phyloP scores from a whole-genome alignment of 2,797 vertebrate species.

The Acanthurus tractus region DNA sequence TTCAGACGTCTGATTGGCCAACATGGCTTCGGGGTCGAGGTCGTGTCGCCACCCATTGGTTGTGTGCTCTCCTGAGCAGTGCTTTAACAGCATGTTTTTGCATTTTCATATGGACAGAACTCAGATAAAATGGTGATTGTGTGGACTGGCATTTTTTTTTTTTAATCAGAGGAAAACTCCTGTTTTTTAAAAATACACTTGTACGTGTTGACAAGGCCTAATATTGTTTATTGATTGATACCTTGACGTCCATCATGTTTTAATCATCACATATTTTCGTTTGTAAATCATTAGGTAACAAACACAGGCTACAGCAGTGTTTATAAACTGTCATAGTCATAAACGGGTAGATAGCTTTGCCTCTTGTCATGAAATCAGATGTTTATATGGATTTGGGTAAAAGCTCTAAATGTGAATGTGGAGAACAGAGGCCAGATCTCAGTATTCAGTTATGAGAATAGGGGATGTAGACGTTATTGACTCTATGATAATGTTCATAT shows the following conservation, averaged over 20 bases:
- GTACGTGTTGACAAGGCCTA: neutral
- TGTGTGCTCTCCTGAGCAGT: too few species aligned
- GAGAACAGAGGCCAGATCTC: neutral
- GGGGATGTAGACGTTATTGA: neutral
- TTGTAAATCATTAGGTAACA: constrained; percentile 21
- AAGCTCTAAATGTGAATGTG: constrained; percentile 18
- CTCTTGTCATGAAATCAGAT: constrained; percentile 6
- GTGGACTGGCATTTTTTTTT: too few species aligned
- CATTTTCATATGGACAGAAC: too few species aligned
- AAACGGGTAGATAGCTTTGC: constrained; percentile 4
- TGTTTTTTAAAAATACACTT: too few species aligned
- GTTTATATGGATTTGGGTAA: neutral
- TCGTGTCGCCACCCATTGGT: too few species aligned
- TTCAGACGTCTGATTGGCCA: too few species aligned
- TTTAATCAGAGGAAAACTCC: too few species aligned
- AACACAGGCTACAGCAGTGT: constrained; percentile 7
- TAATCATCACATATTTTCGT: constrained; percentile 37
- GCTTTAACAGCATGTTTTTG: too few species aligned
- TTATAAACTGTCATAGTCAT: constrained; percentile 10
- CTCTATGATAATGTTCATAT: neutral
- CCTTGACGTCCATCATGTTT: constrained; percentile 26
- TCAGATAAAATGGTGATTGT: too few species aligned
- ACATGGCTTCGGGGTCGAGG: too few species aligned
- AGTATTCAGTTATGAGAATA: neutral
- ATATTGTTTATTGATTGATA: constrained; percentile 25